These are phyloP conservation scores for Drosophila cognata DNA, from an alignment of 2,888 invertebrate species.

Conservation along the genomic window DNA sequence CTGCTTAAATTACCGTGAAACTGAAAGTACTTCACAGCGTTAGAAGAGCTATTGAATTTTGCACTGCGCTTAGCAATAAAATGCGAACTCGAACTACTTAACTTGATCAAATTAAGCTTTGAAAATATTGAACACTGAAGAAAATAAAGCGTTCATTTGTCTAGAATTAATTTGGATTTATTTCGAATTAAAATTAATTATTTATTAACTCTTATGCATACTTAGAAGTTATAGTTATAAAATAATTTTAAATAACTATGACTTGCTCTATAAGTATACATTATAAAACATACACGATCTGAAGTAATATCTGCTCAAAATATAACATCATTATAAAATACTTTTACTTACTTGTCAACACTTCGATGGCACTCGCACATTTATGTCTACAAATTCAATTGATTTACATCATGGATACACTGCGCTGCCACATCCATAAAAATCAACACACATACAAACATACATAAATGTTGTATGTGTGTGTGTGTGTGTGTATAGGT, in stretches of 20 bases:
- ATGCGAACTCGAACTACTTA: neutral
- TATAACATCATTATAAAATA: neutral
- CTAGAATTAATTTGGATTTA: neutral
- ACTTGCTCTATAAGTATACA: neutral
- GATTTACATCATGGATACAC: conserved; percentile 44
- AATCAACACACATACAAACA: neutral
- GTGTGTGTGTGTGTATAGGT: neutral
- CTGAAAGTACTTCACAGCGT: neutral
- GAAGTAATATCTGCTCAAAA: neutral
- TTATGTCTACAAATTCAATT: conserved; percentile 51
- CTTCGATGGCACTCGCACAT: neutral
- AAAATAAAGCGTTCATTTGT: neutral
- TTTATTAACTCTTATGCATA: neutral
- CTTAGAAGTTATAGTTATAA: neutral
- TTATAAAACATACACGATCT: neutral
- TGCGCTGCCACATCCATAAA: conserved; percentile 7
- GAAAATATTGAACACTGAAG: neutral
- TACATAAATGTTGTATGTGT: neutral
- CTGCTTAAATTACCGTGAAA: conserved; percentile 5
- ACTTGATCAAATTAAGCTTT: neutral
- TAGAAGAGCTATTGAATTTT: conserved; percentile 11
- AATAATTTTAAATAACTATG: neutral
- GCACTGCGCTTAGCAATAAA: neutral
- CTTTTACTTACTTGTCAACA: neutral
- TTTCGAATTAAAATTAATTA: neutral